Base-by-base conservation (phyloP, 2,888 invertebrate species). In the Gymnocheta viridis region DNA sequence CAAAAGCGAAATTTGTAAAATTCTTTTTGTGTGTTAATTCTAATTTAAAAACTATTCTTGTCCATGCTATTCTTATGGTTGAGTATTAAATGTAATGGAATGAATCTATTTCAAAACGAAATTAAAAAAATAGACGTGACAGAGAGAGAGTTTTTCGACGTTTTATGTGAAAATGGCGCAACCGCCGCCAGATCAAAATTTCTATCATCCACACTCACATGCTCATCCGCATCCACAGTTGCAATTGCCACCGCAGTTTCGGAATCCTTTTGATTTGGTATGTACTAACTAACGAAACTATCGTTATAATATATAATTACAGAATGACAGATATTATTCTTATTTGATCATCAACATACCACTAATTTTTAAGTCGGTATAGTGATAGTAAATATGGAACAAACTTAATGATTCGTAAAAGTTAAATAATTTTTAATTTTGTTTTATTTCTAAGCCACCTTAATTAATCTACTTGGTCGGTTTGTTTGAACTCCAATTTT, bases 221-320 rank as follows among this genome's bases (percentile, higher is more conserved):
- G 19, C 47, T 2, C 64, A 67, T 47, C 47, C 80, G 1, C 83
- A n/a, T 41, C 88, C 88, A 79, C 88, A 89, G 83, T 87, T 88
- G 41, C 89, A 88, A 85, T 86, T 89, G 86, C 88, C 89, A 86
- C 87, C 89, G 70, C 88, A 88, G 83, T 88, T 88, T 81, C 86
- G 88, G 70, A 89, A 89, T 86, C 87, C 88, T 32, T 89, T 89
- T 84, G 89, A 89, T 85, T 86, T 89, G 86, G 89, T 89, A 88
- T 86, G 89, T 86, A 49, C 6, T n/a, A 22, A 2, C 17, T 7
- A 24, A 24, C 1, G 7, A 22, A 51, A 19, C 10, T 47, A 0
- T n/a, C n/a, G n/a, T n/a, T n/a, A n/a, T n/a, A n/a, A n/a, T n/a
- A n/a, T n/a, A n/a, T n/a, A n/a, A n/a, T n/a, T n/a, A n/a, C n/a